A percentile compares a stretch with the other conserved stretches of the same genome.
Conservation (phyloP, 53 echinoderm and acorn worm genomes). For the Hippasteria phrygiana region DNA sequence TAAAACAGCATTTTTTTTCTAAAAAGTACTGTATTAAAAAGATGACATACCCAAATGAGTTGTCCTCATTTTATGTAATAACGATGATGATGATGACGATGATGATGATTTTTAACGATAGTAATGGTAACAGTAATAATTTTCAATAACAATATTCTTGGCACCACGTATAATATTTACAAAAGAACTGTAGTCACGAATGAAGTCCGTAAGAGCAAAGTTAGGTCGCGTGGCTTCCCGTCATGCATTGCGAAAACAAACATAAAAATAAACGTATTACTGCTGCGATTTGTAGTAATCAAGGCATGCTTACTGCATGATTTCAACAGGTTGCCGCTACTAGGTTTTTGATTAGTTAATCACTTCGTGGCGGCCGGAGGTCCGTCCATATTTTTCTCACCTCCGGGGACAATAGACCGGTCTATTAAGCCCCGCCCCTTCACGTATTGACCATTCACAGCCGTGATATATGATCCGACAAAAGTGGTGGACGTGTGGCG, state of each 20-base stretch:
- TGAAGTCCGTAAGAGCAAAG: not conserved
- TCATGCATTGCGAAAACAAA: conserved; percentile 10
- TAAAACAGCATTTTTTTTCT: conserved; percentile 67
- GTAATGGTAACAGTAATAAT: not conserved
- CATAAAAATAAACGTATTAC: not conserved
- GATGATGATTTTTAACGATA: conserved; percentile 39
- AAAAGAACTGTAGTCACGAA: conserved; percentile 61
- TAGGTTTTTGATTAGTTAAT: too few species aligned
- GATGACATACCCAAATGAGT: conserved; percentile 77
- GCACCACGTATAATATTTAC: conserved; percentile 76
- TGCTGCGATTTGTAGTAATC: too few species aligned
- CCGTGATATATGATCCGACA: too few species aligned
- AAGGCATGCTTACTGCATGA: too few species aligned
- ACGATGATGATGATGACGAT: conserved; percentile 47
- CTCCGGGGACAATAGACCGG: too few species aligned
- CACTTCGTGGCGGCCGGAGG: too few species aligned
- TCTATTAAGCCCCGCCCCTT: too few species aligned
- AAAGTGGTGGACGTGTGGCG: too few species aligned
- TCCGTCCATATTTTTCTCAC: too few species aligned
- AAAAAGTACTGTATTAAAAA: conserved; percentile 95
- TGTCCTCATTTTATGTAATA: conserved; percentile 64
- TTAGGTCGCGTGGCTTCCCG: conserved; percentile 32
- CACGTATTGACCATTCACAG: too few species aligned
- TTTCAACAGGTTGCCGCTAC: too few species aligned
- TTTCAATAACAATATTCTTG: conserved; percentile 53